Base-by-base conservation (phyloP, 2,113 vertebrate genomes). In the Callaeas wilsoni region DNA sequence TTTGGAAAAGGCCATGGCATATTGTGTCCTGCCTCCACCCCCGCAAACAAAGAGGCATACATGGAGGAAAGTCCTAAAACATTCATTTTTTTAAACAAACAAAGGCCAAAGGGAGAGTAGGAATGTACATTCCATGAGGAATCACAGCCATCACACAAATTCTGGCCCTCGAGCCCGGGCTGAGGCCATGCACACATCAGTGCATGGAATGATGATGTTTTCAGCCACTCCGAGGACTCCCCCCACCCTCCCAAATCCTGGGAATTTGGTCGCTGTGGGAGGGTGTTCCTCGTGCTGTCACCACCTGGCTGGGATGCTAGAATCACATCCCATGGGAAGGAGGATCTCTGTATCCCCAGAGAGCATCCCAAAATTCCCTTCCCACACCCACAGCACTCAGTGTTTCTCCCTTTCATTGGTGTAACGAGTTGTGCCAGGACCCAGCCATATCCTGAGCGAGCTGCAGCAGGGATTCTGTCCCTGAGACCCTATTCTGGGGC, bases 401-500 rank as follows among this genome's bases (percentile, higher is more conserved):
- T 0, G 6, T 39, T 78, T 75, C 26, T 30, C 60, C 0, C 5
- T 87, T 23, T 30, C 50, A 5, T 13, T 1, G 3, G 14, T 49
- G 70, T 7, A 26, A 81, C 0, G 33, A 85, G 60, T 7, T 78
- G 83, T 69, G 60, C 14, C 56, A 13, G 60, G 39, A 22, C 82
- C 47, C 77, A 68, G 73, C 30, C 35, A 6, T 7, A 13, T 0
- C 9, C 63, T 7, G 18, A 30, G 21, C 2, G 46, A 70, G 29
- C 65, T 25, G 19, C 9, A 60, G 15, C 3, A 9, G n/a, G 37
- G 56, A 63, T 63, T 84, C 55, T 30, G 33, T 8, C 35, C 35
- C 29, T 0, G 1, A 32, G 17, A 32, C 8, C 20, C 52, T 6
- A 0, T 16, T 80, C 26, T 9, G 21, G 8, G 22, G 20, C 0